phyloP scores from a whole-genome alignment of 92 coral and sea anemone species.

The Palythoa caribaeorum region DNA sequence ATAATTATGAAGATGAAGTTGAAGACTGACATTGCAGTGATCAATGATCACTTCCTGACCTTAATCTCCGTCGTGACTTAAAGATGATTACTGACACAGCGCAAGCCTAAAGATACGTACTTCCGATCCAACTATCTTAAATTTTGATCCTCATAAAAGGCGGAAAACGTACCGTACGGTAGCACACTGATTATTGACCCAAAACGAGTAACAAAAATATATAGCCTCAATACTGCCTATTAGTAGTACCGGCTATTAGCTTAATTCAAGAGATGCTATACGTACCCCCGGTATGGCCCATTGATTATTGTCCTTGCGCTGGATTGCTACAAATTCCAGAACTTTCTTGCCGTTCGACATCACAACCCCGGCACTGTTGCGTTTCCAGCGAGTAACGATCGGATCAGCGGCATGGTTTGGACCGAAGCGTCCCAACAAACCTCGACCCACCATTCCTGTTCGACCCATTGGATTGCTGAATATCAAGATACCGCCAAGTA shows the following conservation, averaged over 20 bases:
- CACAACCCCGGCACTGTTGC: slow-evolving; percentile 94
- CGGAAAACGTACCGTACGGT: not conserved
- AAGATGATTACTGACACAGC: not conserved
- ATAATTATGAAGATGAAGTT: not conserved
- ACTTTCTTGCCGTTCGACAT: slow-evolving; percentile 92
- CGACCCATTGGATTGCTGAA: slow-evolving; percentile 98
- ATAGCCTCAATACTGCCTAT: slow-evolving; percentile 91
- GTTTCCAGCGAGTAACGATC: slow-evolving; percentile 95
- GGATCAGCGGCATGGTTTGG: slow-evolving; percentile 99
- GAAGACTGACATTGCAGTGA: not conserved
- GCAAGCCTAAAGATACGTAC: not conserved
- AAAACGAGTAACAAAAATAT: not conserved
- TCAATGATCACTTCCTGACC: not conserved
- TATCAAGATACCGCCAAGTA: too few relatives aligned
- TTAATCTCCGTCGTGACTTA: not conserved
- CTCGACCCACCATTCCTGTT: slow-evolving; percentile 92
- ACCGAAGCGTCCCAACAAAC: slow-evolving; percentile 94
- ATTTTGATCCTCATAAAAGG: not conserved
- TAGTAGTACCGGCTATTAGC: slow-evolving; percentile 85
- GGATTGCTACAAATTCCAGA: slow-evolving; percentile 93
- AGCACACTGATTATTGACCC: not conserved
- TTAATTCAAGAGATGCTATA: not conserved
- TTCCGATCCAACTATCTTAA: not conserved
- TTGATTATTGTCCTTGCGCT: slow-evolving; percentile 92
- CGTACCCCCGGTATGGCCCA: slow-evolving; percentile 99